These are phyloP conservation scores for Ips nitidus DNA, from an alignment of 1,140 invertebrate species.

Conservation along the genomic window DNA sequence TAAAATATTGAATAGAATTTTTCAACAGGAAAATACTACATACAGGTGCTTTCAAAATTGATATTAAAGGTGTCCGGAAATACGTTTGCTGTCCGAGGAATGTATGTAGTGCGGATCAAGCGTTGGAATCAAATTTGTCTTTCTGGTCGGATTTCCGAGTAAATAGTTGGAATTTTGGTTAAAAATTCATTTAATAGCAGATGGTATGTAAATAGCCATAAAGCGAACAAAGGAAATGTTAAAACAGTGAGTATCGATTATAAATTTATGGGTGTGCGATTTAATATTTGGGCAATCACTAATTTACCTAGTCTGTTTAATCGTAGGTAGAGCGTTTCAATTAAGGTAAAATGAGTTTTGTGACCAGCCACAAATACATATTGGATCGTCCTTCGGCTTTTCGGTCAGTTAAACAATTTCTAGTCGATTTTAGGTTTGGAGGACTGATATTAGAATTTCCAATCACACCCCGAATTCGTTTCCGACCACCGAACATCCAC, in stretches of 20 bases:
- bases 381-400: neutral
- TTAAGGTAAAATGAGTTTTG: neutral
- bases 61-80: neutral
- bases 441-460: neutral
- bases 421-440: neutral
- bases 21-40: neutral
- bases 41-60: slow-evolving; percentile 2
- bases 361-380: slow-evolving; percentile 3
- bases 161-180: too few species aligned
- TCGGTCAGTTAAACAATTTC: slow-evolving; percentile 5
- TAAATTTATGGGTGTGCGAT: neutral
- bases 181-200: slow-evolving; percentile 2
- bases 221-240: slow-evolving; percentile 4
- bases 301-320: neutral
- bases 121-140: too few species aligned
- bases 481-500: neutral
- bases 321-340: neutral
- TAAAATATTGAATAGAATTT: slow-evolving; percentile 12
- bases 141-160: too few species aligned
- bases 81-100: neutral
- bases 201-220: slow-evolving; percentile 5
- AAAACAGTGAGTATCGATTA: slow-evolving; percentile 6
- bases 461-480: neutral
- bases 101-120: neutral
- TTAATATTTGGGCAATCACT: neutral